Base-by-base conservation (phyloP, 2,797 vertebrate species). In the Sebastes matsubarae region DNA sequence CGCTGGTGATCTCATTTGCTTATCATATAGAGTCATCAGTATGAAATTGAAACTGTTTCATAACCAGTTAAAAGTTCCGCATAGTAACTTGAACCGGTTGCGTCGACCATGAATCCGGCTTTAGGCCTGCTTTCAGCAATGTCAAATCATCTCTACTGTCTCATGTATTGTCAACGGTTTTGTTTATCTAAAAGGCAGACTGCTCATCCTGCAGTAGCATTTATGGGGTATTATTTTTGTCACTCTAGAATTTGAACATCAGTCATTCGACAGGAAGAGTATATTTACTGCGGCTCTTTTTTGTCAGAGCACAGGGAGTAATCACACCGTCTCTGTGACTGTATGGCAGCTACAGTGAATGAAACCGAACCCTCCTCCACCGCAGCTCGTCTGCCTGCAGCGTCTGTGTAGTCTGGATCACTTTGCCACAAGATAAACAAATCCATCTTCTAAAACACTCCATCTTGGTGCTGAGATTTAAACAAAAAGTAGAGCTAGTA, bases 351-450 rank as follows among this genome's bases (percentile, higher is more conserved):
- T 24, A 4, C 38, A 29, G 42, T 20, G 64, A 76, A 54, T n/a
- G 27, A 65, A 68, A 14, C 25, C 7, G 7, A 60, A 16, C 20
- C 50, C 11, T 22, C 18, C 34, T 30, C 20, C 11, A 55, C 59
- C 69, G 0, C 80, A 74, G 55, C 34, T 52, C 13, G 5, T 29
- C 72, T 70, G 76, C 59, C 61, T 57, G 74, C 59, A 29, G 52
- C 2, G 5, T 25, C 65, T 79, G 57, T 81, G 67, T 60, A 25
- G 69, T 77, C 79, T 65, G 66, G 25, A 67, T n/a, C 46, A 18
- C 7, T 58, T 68, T 59, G 4, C 68, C 58, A 66, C 52, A 57
- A 68, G 38, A 72, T 64, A 75, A 82, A 85, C 60, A 76, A 32
- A 52, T 14, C 7, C 22, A 5, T 52, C 13, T 13, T 67, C 25